Evolutionary conservation across 1,140 invertebrate species (phyloP), one percentile per base, ranked within the genome.

Genomic region (Musca domestica): DNA sequence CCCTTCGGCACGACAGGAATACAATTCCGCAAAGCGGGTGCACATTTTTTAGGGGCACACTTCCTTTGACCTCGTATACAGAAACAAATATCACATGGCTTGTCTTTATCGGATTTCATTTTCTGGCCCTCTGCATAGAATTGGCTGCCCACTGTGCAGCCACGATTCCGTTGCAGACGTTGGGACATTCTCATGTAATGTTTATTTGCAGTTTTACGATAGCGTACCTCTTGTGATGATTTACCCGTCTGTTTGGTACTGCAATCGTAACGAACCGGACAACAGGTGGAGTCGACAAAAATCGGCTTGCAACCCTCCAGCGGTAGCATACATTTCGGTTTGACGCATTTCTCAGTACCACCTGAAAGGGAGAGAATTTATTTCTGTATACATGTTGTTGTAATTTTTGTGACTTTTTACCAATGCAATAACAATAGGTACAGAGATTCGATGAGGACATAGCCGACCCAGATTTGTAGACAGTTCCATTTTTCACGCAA

Each of bases 341-440:
- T 86, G 23, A 95, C 89, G 78, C 94, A 95, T 71, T 87, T 88
- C 73, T 92, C 87, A 63, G 85, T 83, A 6, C 92, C 92, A 71
- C 81, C 82, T 81, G 52, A 5, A 12, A 22, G 49, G 2, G 3
- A 10, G 6, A 30, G 22, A 20, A 47, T 9, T 12, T 15, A 25
- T 14, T 17, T 10, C n/a, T 56, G n/a, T n/a, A 67, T 17, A 14
- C 9, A 25, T 10, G 20, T 30, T 19, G 48, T 58, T 54, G 20
- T 30, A 25, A 49, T 58, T 54, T 0, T 56, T 15, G 12, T 23
- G 3, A n/a, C 5, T 17, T 73, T 68, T 73, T 68, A 67, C 83
- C 83, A 84, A 94, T 90, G 76, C 94, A 95, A 82, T 93, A 95
- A 82, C 94, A 95, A 77, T 94, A 93, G 81, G 94, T 90, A 82